Evolutionary conservation across 2,888 invertebrate species (phyloP).

Genomic region (Agrochola macilenta): DNA sequence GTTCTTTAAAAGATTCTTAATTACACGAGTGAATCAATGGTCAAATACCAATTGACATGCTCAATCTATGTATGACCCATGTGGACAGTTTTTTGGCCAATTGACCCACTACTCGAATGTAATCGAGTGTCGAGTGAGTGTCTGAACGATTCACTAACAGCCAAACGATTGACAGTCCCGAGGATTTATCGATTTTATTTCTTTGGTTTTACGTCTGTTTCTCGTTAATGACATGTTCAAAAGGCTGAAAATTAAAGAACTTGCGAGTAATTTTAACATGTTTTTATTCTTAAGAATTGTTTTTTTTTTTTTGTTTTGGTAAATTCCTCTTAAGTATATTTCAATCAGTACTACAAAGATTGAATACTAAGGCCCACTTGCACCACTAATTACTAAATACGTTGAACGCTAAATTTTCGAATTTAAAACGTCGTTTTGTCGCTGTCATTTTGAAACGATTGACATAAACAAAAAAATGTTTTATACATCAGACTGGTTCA

Average conservation of each 20-base stretch:
- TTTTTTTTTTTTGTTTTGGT: neutral
- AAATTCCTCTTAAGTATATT: neutral
- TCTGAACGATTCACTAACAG: constrained; percentile 6
- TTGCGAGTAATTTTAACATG: neutral
- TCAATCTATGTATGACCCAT: constrained; percentile 27
- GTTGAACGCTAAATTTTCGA: no score
- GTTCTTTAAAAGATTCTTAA: constrained; percentile 9
- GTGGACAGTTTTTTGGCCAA: constrained; percentile 7
- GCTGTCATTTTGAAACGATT: no score
- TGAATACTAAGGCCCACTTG: neutral
- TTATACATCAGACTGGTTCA: no score
- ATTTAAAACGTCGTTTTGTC: neutral
- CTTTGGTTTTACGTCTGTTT: neutral
- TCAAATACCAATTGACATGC: constrained; percentile 53
- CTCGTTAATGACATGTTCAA: neutral
- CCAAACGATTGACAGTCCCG: neutral
- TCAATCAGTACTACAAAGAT: neutral
- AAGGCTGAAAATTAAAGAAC: neutral
- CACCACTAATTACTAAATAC: no score
- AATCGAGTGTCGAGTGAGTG: constrained; percentile 8
- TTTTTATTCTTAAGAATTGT: neutral
- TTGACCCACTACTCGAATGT: constrained; percentile 23
- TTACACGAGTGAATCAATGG: constrained; percentile 19
- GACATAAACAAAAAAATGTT: no score
- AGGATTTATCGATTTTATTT: neutral